A percentile compares a stretch with the other conserved stretches of the same genome.
Evolutionary conservation across 1,140 invertebrate genomes (phyloP).

Genomic region (honey bee (Apis mellifera)): Amel_HAv3.1 CM009941.2:11533501-11534000

Average conservation of each 20-base stretch:
- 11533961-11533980: background rate
- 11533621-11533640: too few species aligned
- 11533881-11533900: slow-evolving; percentile 23
- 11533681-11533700: too few species aligned
- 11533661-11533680: too few species aligned
- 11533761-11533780: background rate
- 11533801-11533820: background rate
- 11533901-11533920: slow-evolving; percentile 26
- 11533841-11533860: slow-evolving; percentile 14
- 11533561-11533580: too few species aligned
- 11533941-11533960: background rate
- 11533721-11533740: background rate
- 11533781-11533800: background rate
- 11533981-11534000: background rate
- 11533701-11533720: too few species aligned
- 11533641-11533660: too few species aligned
- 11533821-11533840: background rate
- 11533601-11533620: too few species aligned
- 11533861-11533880: background rate
- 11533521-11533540: too few species aligned
- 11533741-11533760: background rate
- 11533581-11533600: too few species aligned
- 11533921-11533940: background rate
- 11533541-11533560: too few species aligned
- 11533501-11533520: too few species aligned